Percentiles rank a stretch among this genome's conserved stretches.
Conservation (phyloP, 1,140 invertebrate species). For the Pemphigus obesinymphae region DNA sequence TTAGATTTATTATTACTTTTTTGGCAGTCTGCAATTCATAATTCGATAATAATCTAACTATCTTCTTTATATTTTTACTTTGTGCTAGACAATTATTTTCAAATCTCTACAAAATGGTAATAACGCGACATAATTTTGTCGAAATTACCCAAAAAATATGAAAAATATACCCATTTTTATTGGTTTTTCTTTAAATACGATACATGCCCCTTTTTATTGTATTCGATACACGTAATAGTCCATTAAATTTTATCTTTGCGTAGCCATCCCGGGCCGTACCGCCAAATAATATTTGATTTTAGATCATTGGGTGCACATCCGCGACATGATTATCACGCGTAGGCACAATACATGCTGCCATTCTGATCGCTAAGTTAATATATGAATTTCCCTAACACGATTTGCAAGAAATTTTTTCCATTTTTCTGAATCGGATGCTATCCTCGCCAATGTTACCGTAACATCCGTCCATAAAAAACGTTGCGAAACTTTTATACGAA, state of each 20-base stretch:
- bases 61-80: background rate
- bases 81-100: background rate
- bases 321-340: background rate
- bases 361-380: background rate
- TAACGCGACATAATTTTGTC: background rate
- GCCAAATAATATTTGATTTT: slow-evolving; percentile 36
- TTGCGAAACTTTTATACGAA: slow-evolving; percentile 47
- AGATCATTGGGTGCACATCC: slow-evolving; percentile 28
- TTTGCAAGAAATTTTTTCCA: slow-evolving; percentile 38
- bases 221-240: background rate
- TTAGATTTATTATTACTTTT: background rate
- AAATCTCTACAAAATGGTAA: background rate
- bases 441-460: slow-evolving; percentile 7
- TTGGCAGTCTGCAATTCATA: background rate
- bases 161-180: background rate
- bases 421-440: background rate
- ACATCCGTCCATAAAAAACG: slow-evolving; percentile 34
- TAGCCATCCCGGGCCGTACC: slow-evolving; percentile 44
- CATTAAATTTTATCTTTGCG: background rate
- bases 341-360: slow-evolving; percentile 18
- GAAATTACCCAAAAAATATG: background rate
- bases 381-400: slow-evolving; percentile 15
- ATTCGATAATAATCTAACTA: background rate
- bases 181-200: background rate
- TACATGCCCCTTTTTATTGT: background rate